phyloP scores from a whole-genome alignment of 2,113 vertebrate species.

The Neolamprologus longior region DNA sequence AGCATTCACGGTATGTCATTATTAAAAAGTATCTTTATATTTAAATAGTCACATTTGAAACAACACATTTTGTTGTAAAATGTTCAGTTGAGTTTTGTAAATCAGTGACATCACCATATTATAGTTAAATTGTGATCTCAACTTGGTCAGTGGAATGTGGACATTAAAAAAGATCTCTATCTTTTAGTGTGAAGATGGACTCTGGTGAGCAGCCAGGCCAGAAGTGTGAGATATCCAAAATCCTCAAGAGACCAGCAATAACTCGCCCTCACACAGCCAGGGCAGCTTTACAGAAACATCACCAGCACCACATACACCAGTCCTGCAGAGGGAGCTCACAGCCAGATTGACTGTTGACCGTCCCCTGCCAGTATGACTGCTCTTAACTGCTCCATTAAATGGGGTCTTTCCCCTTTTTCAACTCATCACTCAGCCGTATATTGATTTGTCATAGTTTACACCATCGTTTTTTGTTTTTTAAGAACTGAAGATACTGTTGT shows the following conservation, averaged over 20 bases:
- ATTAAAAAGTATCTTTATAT: not conserved
- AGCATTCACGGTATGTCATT: slow-evolving; percentile 29
- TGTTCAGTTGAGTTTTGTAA: not conserved
- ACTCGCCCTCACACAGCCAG: slow-evolving; percentile 56
- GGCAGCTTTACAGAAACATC: slow-evolving; percentile 61
- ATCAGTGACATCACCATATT: not conserved
- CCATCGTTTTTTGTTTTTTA: not conserved
- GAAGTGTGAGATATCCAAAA: slow-evolving; percentile 28
- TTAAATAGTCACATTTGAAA: rapidly evolving
- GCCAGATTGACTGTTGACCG: slow-evolving; percentile 19
- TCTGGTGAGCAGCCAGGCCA: not conserved
- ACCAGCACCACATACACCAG: slow-evolving; percentile 33
- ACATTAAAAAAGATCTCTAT: not conserved
- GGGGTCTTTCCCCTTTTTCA: not conserved
- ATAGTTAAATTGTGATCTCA: not conserved
- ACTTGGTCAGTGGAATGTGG: not conserved
- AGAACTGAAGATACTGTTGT: not conserved
- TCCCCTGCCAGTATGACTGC: not conserved
- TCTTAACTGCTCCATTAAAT: not conserved
- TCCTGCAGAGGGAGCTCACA: slow-evolving; percentile 40
- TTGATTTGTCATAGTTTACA: not conserved
- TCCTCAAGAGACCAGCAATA: not conserved
- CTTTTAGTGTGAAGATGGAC: slow-evolving; percentile 47
- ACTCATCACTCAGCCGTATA: not conserved
- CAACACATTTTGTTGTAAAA: not conserved